These are phyloP conservation scores for Chelonoidis abingdonii DNA, from an alignment of 2,113 vertebrate species.

Conservation along the genomic window DNA sequence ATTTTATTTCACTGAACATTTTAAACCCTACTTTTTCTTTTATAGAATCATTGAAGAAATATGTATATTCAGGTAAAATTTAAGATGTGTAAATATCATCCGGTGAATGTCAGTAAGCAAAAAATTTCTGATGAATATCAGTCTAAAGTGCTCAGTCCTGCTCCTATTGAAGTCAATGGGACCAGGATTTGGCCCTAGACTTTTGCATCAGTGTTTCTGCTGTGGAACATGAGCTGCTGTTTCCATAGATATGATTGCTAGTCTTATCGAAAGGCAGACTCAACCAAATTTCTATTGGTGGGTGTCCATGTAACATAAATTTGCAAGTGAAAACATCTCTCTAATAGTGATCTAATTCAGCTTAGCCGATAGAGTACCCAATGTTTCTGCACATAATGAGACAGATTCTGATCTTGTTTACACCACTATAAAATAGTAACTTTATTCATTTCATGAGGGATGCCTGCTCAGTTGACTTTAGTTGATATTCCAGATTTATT, in stretches of 20 bases:
- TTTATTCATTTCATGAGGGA: background rate
- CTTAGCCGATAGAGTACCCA: background rate
- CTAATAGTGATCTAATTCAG: fast-evolving
- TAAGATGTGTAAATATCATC: background rate
- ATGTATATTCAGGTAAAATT: background rate
- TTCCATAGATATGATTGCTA: background rate
- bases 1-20: slow-evolving; percentile 46
- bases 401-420: background rate
- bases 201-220: background rate
- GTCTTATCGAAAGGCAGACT: background rate
- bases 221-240: background rate
- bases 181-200: background rate
- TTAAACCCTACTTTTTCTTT: slow-evolving; percentile 40
- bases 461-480: background rate
- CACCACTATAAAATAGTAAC: background rate
- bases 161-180: slow-evolving; percentile 5
- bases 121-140: slow-evolving; percentile 42
- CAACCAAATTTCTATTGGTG: background rate
- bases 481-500: background rate
- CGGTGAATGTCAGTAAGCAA: background rate
- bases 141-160: slow-evolving; percentile 44
- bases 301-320: background rate
- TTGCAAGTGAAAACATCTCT: background rate
- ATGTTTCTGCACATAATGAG: background rate
- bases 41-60: slow-evolving; percentile 32